These are phyloP conservation scores for Archilochus colubris DNA, from an alignment of 2,113 vertebrate species.

Conservation along the genomic window DNA sequence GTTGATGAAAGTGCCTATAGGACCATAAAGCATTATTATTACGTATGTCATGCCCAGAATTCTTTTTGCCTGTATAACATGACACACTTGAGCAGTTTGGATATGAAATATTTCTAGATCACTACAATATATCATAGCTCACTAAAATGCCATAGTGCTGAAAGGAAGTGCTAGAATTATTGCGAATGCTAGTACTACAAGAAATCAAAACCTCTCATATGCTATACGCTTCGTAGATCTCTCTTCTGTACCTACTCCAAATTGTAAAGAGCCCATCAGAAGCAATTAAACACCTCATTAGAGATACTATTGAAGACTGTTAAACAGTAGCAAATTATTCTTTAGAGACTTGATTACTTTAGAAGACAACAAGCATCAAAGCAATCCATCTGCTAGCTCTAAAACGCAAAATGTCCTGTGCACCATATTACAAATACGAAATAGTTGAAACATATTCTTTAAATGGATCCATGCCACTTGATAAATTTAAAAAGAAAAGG, in stretches of 20 bases:
- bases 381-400: background rate
- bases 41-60: background rate
- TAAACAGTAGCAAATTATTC: background rate
- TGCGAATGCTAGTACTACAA: background rate
- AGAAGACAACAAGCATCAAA: background rate
- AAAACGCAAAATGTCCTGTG: background rate
- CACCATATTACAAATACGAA: background rate
- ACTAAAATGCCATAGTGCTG: background rate
- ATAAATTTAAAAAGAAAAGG: background rate
- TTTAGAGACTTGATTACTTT: background rate
- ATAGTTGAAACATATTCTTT: background rate
- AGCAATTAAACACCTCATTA: constrained; percentile 31
- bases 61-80: constrained; percentile 36
- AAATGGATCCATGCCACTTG: background rate
- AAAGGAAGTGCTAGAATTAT: constrained; percentile 43
- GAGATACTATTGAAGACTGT: background rate
- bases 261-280: background rate
- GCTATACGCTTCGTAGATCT: background rate
- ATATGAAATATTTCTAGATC: constrained; percentile 42
- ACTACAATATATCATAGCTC: constrained; percentile 21
- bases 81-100: constrained; percentile 38
- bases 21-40: constrained; percentile 48
- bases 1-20: background rate
- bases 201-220: constrained; percentile 49
- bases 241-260: background rate